Evolutionary conservation across 2,888 invertebrate genomes (phyloP), one percentile per base, ranked within the genome.

Genomic region (Muscina levida): DNA sequence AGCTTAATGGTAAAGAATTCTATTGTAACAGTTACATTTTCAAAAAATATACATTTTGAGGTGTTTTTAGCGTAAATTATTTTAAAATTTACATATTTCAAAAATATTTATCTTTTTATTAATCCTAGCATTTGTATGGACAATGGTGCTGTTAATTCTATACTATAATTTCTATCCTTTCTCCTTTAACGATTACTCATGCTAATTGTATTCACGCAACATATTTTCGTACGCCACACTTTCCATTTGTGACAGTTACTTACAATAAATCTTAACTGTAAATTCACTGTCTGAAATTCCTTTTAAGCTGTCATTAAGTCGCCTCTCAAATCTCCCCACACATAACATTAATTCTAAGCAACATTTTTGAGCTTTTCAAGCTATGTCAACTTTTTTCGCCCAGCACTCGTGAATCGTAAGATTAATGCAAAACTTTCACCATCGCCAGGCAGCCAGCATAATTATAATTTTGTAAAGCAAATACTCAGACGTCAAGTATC

Each of bases 301-400:
- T 11, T 17, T 46, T 17, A 46, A 42, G 46, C 46, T 46, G 46
- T 10, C 37, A 37, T n/a, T n/a, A n/a, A n/a, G n/a, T 17, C 17
- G 46, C 46, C 37, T 46, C 15, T 46, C 46, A 46, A 5, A 46
- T 46, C 17, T 46, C 46, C 17, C n/a, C 46, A 46, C 17, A 46
- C n/a, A 15, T 17, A n/a, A 46, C 15, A 46, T 46, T 46, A 46
- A 46, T 46, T 46, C 46, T 46, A n/a, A 46, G 46, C 46, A 46
- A 42, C 10, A 13, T 10, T 10, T 10, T 42, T 42, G 15, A n/a
- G 17, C 15, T 17, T 46, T 46, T n/a, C 17, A n/a, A n/a, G n/a
- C n/a, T n/a, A n/a, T n/a, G n/a, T n/a, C n/a, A 17, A 46, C 46
- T 46, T 46, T 46, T 46, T 17, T 46, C 46, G 46, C 46, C 46